Base-by-base conservation (phyloP, 2,113 vertebrate genomes). In the Chinchilla lanigera region DNA sequence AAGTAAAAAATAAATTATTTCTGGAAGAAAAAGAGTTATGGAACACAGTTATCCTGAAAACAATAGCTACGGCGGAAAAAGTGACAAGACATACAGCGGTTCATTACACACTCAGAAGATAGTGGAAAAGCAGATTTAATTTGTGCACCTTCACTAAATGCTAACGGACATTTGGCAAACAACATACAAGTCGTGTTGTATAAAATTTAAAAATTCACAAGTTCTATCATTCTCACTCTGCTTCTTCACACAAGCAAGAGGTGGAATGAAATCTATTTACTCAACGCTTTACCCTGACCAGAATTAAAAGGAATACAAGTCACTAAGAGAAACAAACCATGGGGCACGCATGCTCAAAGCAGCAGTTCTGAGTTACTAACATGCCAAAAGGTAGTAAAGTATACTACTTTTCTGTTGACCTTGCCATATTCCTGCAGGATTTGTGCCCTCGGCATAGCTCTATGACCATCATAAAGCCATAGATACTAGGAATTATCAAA, bases 1-100 rank as follows among this genome's bases (percentile, higher is more conserved):
- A 93, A 87, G 87, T 30, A 95, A 93, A 96, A 97, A 96, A 97
- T 63, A 88, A 96, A 97, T 97, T 91, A 95, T 94, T 52, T 30
- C 33, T 12, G 35, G 38, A 26, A 47, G 41, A 52, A 67, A 91
- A 89, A 73, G 38, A 77, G 81, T 78, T 77, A 54, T 8, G 65
- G 56, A 86, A 77, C 19, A 89, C 35, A 86, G 82, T 58, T 73
- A 90, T 0, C 6, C 33, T 61, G 30, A 83, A 94, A 98, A 96
- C 81, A 97, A 96, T 67, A 95, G 94, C 80, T 93, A 54, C 20
- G 3, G 83, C 73, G 96, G 58, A 52, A 86, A 96, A 91, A 82
- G 65, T 71, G 58, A 93, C 44, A 96, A 94, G 93, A 95, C 56
- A 54, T 60, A 93, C 4, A 90, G 67, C 30, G 84, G 38, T 69